These are phyloP conservation scores for Diglossa brunneiventris DNA, from an alignment of 2,113 vertebrate species.

Conservation along the genomic window DNA sequence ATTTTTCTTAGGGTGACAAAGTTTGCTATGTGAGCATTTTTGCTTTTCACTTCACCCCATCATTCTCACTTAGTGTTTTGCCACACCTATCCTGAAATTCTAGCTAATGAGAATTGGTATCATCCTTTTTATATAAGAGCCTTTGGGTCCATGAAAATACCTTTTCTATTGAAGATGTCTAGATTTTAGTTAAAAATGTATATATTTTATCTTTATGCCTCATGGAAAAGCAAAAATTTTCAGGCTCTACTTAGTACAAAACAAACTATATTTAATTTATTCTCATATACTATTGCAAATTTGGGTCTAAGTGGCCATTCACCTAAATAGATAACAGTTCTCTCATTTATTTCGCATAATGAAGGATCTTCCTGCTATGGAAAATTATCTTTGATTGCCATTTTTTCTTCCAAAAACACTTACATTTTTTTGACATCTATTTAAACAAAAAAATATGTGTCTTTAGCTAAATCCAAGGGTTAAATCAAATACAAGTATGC, in stretches of 20 bases:
- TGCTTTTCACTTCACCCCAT: not conserved
- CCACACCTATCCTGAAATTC: not conserved
- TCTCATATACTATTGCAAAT: not conserved
- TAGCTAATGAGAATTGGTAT: not conserved
- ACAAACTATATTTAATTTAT: not conserved
- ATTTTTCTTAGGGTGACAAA: not conserved
- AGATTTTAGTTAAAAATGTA: not conserved
- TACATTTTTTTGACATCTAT: not conserved
- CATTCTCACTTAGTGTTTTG: not conserved
- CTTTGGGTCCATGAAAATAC: not conserved
- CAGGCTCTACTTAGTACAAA: not conserved
- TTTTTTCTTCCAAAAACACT: not conserved
- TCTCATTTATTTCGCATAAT: not conserved
- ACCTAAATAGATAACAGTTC: not conserved
- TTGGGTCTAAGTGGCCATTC: not conserved
- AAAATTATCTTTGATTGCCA: not conserved
- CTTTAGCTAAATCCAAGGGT: not conserved
- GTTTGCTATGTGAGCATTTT: not conserved
- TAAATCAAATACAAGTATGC: not conserved
- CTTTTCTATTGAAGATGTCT: not conserved
- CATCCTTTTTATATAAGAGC: not conserved
- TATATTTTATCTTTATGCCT: not conserved
- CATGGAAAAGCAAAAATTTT: not conserved
- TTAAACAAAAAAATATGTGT: not conserved
- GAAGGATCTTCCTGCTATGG: not conserved